Evolutionary conservation across 1,140 invertebrate species (phyloP), one percentile per base, ranked within the genome.

Genomic region (Belonocnema kinseyi): DNA sequence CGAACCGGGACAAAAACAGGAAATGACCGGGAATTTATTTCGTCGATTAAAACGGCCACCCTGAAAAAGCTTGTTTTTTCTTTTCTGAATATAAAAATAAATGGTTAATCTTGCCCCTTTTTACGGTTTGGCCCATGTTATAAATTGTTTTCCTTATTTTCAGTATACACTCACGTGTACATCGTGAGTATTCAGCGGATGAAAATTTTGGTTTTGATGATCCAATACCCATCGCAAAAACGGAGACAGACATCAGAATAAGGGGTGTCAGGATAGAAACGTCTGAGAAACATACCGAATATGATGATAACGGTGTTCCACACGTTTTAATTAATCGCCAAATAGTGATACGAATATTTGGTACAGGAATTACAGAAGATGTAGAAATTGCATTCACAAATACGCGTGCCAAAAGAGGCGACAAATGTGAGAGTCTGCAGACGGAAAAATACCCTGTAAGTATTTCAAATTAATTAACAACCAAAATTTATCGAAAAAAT

Each of bases 331-430:
- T 93, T 8, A 92, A 93, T 13, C 90, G 87, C 0, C 87, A 89
- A 19, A 91, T 94, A 53, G 92, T 91, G 7, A 87, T 97, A 46
- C 93, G 96, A 50, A 78, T 97, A n/a, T 97, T 97, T 88, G 96
- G 96, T 1, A 87, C 87, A 40, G 94, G 94, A 17, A 92, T 97
- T 66, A 94, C 93, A 0, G 85, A 93, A 3, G 87, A 93, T 72
- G 96, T 96, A 0, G 88, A 94, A 14, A 93, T 97, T 56, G 93
- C 94, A 0, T 96, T 97, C 83, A 97, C 96, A 0, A 91, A 93
- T 50, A 88, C 92, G 53, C 77, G 81, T 0, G 91, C 92, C 46
- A 77, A 90, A 6, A 91, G 89, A 73, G 93, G 93, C n/a, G 81
- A 80, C 3, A 66, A 85, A n/a, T 93, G 93, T 77, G 87, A 93